These are phyloP conservation scores for Pristionchus fissidentatus DNA, from an alignment of 2,888 invertebrate genomes.

Conservation along the genomic window DNA sequence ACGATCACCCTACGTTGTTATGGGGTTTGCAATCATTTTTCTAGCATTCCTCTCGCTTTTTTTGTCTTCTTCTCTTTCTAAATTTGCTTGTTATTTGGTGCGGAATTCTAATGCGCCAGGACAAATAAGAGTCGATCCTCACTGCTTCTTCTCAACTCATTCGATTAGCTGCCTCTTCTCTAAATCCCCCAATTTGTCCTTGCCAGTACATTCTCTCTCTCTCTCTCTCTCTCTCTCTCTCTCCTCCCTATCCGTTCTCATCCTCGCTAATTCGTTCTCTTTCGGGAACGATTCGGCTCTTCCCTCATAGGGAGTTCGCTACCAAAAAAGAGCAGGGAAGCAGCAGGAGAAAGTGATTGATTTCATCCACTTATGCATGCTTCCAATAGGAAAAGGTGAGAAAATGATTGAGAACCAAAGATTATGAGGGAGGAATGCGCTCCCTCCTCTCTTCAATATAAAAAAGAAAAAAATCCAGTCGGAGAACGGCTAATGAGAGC, in stretches of 20 bases:
- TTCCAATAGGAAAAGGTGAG: neutral
- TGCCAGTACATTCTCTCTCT: neutral
- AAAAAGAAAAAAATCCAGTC: neutral
- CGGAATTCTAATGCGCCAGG: neutral
- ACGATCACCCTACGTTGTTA: too few species aligned
- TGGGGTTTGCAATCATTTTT: neutral
- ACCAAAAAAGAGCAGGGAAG: slow-evolving; percentile 3
- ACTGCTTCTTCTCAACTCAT: slow-evolving; percentile 4
- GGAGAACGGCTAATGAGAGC: neutral
- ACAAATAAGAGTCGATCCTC: slow-evolving; percentile 6
- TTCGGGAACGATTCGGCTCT: neutral
- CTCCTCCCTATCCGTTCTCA: slow-evolving; percentile 6
- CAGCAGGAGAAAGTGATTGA: slow-evolving; percentile 24
- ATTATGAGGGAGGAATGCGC: neutral
- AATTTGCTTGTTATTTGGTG: slow-evolving; percentile 5
- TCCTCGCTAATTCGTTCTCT: slow-evolving; percentile 36
- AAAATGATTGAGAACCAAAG: slow-evolving; percentile 19
- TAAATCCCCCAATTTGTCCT: slow-evolving; percentile 34
- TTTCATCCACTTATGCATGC: slow-evolving; percentile 10
- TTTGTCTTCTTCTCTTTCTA: neutral
- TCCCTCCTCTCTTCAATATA: neutral
- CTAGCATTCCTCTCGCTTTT: neutral
- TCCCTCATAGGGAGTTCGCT: slow-evolving; percentile 16
- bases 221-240: neutral
- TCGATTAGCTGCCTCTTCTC: slow-evolving; percentile 24